A percentile compares a stretch with the other conserved stretches of the same genome.
Conservation (phyloP, 2,797 vertebrate species). For the Acomys russatus region DNA sequence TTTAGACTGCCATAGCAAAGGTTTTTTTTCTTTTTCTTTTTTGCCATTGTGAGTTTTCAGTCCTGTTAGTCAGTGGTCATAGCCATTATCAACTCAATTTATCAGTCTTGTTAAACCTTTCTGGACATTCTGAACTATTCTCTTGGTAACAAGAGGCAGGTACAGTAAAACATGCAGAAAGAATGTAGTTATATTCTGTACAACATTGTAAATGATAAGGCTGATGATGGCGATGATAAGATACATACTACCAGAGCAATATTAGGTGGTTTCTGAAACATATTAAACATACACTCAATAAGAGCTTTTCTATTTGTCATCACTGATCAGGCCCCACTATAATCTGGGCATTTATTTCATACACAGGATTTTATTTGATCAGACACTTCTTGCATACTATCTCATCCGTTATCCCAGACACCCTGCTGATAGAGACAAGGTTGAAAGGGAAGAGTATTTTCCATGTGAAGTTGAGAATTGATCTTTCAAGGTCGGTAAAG, state of each 20-base stretch:
- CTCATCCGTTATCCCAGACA: neutral
- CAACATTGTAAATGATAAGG: neutral
- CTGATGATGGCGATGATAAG: neutral
- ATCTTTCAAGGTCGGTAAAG: too few species aligned
- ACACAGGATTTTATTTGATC: neutral
- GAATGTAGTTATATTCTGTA: neutral
- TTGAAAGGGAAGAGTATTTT: neutral
- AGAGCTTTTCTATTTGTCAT: neutral
- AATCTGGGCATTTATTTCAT: neutral
- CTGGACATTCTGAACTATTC: neutral
- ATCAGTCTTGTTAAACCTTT: neutral
- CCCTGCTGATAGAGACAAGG: neutral
- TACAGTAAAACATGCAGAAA: neutral
- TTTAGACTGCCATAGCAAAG: conserved; percentile 15
- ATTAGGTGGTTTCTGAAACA: neutral
- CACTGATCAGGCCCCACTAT: neutral
- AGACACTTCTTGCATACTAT: neutral
- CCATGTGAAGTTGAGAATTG: too few species aligned
- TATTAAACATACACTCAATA: neutral
- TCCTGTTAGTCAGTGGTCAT: neutral
- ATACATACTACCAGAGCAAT: neutral
- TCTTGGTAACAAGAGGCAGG: neutral
- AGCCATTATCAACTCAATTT: neutral
- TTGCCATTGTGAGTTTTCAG: conserved; percentile 21
- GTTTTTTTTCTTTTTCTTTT: neutral